Base-by-base conservation (phyloP, 1,140 invertebrate genomes). In the Triops longicaudatus region DNA sequence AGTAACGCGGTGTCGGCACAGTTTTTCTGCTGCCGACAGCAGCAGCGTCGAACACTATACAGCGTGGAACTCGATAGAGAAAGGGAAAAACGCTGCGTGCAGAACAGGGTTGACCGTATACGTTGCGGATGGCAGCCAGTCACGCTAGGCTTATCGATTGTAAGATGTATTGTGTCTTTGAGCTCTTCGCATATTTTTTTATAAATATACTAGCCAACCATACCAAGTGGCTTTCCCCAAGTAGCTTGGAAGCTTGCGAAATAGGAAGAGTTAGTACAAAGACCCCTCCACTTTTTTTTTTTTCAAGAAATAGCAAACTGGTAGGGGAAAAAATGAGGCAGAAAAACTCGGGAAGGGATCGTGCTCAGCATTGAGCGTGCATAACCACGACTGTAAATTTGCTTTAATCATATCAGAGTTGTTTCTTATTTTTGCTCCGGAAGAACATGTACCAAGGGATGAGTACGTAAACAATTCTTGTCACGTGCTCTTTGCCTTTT, bases 81-180 rank as follows among this genome's bases (percentile, higher is more conserved):
- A 7, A 7, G 31, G 31, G 2, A 37, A 37, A n/a, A 63, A 63
- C 17, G 50, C 50, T 63, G 50, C 50, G 50, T 63, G 50, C 50
- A 11, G 50, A 63, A 63, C 17, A 63, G 50, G 50, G 22, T 14
- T 63, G 17, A 63, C 50, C 50, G 17, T 63, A 63, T 63, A 63
- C 50, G n/a, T 6, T 63, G 2, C 17, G 50, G 50, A 63, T 63
- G 22, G 50, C 17, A 63, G 10, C 50, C 17, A 63, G 50, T 63
- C 50, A 63, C 50, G 50, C 50, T 63, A 63, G 50, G 5, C 50
- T 63, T 63, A 63, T 63, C 50, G 50, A 63, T 63, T 63, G 50
- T 63, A 10, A 63, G 17, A 63, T 22, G 14, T 63, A 63, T 22
- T 14, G 50, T 63, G 50, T 22, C 10, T 63, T 63, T 63, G 22